Conservation (phyloP, 2,113 vertebrate genomes). For the Picathartes gymnocephalus region DNA sequence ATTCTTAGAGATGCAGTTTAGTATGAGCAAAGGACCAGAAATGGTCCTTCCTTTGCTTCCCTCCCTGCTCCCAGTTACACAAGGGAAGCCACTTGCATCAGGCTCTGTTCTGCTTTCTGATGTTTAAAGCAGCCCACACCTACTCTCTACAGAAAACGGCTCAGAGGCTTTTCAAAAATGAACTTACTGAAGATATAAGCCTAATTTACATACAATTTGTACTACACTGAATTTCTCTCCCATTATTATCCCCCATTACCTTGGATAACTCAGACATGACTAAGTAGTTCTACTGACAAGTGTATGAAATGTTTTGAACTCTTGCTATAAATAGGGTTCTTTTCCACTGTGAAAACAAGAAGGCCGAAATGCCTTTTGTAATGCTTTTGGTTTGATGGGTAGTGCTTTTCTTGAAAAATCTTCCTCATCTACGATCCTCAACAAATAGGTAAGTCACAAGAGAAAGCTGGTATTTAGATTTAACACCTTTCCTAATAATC, state of each 20-base stretch:
- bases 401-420: not conserved
- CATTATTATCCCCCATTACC: not conserved
- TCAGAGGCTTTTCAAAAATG: not conserved
- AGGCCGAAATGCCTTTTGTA: not conserved
- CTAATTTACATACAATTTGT: not conserved
- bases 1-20: not conserved
- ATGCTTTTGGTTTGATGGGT: not conserved
- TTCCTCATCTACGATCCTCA: not conserved
- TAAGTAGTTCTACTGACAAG: not conserved
- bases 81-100: not conserved
- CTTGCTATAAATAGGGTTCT: not conserved
- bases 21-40: not conserved
- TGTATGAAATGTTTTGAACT: not conserved
- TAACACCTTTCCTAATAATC: not conserved
- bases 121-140: not conserved
- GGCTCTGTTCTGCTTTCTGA: not conserved
- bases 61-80: not conserved
- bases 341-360: not conserved
- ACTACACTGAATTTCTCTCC: not conserved
- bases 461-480: not conserved
- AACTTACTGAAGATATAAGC: not conserved
- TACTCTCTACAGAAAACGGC: not conserved
- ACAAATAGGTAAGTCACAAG: not conserved
- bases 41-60: not conserved
- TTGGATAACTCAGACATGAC: not conserved